A percentile compares a stretch with the other conserved stretches of the same genome.
phyloP scores from a whole-genome alignment of 2,797 vertebrate genomes.

The Craterocephalus amniculus region DNA sequence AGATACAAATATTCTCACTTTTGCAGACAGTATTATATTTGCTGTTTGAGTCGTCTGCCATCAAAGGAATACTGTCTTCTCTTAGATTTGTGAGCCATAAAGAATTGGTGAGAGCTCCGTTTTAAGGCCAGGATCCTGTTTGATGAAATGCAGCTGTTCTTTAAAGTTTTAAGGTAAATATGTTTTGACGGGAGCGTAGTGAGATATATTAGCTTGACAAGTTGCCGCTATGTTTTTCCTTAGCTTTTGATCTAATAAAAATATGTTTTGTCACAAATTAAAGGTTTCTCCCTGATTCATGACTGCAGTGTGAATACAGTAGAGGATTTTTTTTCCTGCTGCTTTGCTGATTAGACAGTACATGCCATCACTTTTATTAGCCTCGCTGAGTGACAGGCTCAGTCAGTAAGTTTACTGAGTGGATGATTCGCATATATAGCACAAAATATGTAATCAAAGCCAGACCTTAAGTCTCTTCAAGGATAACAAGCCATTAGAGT shows the following conservation, averaged over 20 bases:
- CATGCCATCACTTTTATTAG: conserved; percentile 46
- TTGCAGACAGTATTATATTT: conserved; percentile 81
- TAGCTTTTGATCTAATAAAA: conserved; percentile 44
- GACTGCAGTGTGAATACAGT: conserved; percentile 15
- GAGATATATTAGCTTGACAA: conserved; percentile 73
- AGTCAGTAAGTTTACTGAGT: conserved; percentile 48
- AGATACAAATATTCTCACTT: conserved; percentile 84
- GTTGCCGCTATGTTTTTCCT: conserved; percentile 67
- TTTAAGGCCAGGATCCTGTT: conserved; percentile 74
- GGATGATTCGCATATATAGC: conserved; percentile 29
- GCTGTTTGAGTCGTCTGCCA: conserved; percentile 73
- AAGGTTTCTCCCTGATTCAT: conserved; percentile 17
- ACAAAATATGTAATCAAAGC: conserved; percentile 50
- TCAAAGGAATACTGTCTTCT: conserved; percentile 77
- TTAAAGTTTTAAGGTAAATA: conserved; percentile 81
- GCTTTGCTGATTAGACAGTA: conserved; percentile 20
- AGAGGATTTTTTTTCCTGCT: not conserved
- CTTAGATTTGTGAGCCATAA: conserved; percentile 69
- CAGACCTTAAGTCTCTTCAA: conserved; percentile 39
- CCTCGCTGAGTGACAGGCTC: conserved; percentile 49
- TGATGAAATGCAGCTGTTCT: conserved; percentile 75
- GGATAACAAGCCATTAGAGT: conserved; percentile 59
- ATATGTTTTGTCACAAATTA: conserved; percentile 49
- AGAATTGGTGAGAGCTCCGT: conserved; percentile 57
- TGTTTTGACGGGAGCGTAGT: conserved; percentile 69